Evolutionary conservation across 2,888 invertebrate species (phyloP), one percentile per base, ranked within the genome.

Genomic region (Gymnoscelis rufifasciata): DNA sequence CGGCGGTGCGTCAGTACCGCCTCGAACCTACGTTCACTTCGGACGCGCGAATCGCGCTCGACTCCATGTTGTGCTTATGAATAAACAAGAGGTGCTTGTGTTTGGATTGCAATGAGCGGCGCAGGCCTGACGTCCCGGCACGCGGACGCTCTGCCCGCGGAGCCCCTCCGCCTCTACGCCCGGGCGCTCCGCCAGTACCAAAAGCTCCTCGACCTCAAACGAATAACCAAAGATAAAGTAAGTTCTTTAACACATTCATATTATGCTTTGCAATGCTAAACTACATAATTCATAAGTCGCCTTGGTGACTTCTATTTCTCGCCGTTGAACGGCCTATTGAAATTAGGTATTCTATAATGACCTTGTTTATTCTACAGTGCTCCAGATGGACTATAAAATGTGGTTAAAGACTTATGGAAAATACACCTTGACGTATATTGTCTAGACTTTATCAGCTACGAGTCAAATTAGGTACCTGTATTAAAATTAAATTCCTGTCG

Each of bases 171-270:
- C 52, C 76, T 91, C 44, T 91, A 89, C 71, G 74, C 90, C 63
- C 79, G 91, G 55, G 91, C 91, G 52, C 89, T 91, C 23, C 89
- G 91, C 48, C 91, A 91, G 71, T 91, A 91, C 69, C 91, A 90
- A 67, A 90, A 90, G 70, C 82, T 91, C 49, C 78, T 91, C 56
- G 90, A 91, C 71, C 76, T 90, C 52, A 88, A 86, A 66, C 88
- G 89, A 52, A 81, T 88, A 68, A 77, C 74, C 54, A 88, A 88
- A 76, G 83, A 86, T 69, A 87, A 86, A 82, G 88, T 88, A 86
- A 87, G 88, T 50, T 52, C 51, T 47, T 52, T 39, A 27, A 52
- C 4, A 50, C 52, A 39, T 52, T 55, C 19, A 19, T 19, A 19
- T 5, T 19, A 15, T n/a, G 31, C 14, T 23, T 35, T 2, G 19